Conservation (phyloP, 2,797 vertebrate genomes). For the Mormyrus hasselquistii region DNA sequence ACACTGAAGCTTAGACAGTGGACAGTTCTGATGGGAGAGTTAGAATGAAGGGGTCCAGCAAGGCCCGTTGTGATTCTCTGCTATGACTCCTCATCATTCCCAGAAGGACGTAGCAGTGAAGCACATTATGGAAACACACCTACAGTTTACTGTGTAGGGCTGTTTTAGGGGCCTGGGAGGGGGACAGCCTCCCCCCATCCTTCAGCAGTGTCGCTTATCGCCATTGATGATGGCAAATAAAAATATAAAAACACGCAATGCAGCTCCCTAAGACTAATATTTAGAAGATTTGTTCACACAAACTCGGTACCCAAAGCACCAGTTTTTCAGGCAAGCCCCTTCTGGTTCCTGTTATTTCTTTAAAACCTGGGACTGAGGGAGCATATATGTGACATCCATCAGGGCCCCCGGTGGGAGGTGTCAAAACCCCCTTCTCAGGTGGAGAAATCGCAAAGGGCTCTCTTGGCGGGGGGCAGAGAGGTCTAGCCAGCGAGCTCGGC, state of each 20-base stretch:
- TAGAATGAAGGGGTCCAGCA: background rate
- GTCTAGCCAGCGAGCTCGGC: background rate
- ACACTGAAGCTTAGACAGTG: background rate
- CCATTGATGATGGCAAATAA: slow-evolving; percentile 19
- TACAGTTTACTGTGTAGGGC: background rate
- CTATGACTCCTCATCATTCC: background rate
- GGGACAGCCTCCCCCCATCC: background rate
- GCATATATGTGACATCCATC: slow-evolving; percentile 35
- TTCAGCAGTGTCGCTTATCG: slow-evolving; percentile 19
- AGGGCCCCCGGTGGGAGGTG: slow-evolving; percentile 16
- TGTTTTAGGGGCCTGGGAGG: background rate
- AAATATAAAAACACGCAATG: slow-evolving; percentile 26
- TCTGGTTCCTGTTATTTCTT: slow-evolving; percentile 15
- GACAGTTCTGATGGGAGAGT: background rate
- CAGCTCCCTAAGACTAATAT: slow-evolving; percentile 28
- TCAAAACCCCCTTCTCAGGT: background rate
- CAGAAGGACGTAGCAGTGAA: background rate
- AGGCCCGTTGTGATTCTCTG: background rate
- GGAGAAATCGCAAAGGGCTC: background rate
- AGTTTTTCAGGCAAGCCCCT: slow-evolving; percentile 24
- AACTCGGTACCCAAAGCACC: slow-evolving; percentile 26
- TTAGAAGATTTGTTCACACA: slow-evolving; percentile 32
- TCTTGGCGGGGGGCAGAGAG: background rate
- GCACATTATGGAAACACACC: background rate
- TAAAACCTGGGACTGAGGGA: slow-evolving; percentile 20